A percentile compares a stretch with the other conserved stretches of the same genome.
phyloP scores from a whole-genome alignment of 2,888 invertebrate species.

The Lithophane socia region DNA sequence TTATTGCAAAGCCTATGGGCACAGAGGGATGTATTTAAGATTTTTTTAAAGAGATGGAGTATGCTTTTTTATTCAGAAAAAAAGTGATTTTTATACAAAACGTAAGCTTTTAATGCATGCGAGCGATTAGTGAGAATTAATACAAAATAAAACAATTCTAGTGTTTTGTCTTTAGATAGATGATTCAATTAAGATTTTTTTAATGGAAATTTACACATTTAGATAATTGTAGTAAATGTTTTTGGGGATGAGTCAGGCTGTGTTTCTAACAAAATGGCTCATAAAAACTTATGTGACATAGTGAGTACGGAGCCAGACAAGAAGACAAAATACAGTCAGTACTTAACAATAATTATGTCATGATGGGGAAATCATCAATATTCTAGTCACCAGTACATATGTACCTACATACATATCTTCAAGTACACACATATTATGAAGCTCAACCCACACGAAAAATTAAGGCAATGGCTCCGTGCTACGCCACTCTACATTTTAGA shows the following conservation, averaged over 20 bases:
- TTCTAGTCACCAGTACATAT: neutral
- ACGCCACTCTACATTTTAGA: conserved; percentile 32
- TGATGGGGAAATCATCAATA: conserved; percentile 1
- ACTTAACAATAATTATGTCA: neutral
- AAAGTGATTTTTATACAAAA: conserved; percentile 69
- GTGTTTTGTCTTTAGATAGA: conserved; percentile 71
- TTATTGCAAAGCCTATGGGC: conserved; percentile 67
- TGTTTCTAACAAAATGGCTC: conserved; percentile 32
- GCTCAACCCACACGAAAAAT: neutral
- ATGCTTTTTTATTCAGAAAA: conserved; percentile 62
- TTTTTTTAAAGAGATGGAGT: conserved; percentile 55
- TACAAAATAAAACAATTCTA: conserved; percentile 59
- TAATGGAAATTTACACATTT: conserved; percentile 56
- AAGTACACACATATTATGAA: neutral
- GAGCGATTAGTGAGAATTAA: conserved; percentile 66
- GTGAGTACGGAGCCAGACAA: neutral
- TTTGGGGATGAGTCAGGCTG: conserved; percentile 37
- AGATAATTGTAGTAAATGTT: conserved; percentile 54
- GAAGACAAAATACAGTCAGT: neutral
- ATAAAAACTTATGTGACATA: conserved; percentile 36
- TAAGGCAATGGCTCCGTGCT: neutral
- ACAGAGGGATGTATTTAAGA: conserved; percentile 61
- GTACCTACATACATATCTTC: conserved; percentile 18
- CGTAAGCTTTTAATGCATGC: conserved; percentile 66
- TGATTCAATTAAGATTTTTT: conserved; percentile 60